Percentiles rank a stretch among this genome's conserved stretches.
These are phyloP conservation scores for Caenorhabditis auriculariae DNA, from an alignment of 2,888 invertebrate species.

Conservation along the genomic window DNA sequence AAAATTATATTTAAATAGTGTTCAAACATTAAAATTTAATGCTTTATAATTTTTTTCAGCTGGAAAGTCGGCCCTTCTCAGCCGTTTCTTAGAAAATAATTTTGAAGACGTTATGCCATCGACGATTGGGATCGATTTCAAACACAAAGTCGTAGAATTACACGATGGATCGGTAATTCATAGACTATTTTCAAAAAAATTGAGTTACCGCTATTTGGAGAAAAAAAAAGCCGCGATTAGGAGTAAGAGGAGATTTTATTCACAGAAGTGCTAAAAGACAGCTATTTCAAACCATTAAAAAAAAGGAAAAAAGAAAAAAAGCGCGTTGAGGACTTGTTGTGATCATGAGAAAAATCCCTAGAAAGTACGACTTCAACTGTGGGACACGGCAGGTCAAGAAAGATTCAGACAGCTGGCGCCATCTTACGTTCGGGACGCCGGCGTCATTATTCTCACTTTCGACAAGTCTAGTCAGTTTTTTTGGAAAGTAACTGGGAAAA, in stretches of 20 bases:
- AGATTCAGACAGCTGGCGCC: constrained; percentile 94
- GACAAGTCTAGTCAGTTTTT: constrained; percentile 90
- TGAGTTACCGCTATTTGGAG: too few species aligned
- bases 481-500: too few species aligned
- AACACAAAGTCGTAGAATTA: constrained; percentile 99
- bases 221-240: too few species aligned
- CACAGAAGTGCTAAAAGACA: too few species aligned
- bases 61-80: constrained; percentile 96
- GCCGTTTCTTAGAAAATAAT: constrained; percentile 99
- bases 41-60: too few species aligned
- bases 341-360: constrained; percentile 69
- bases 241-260: too few species aligned
- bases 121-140: constrained; percentile 98
- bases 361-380: constrained; percentile 90
- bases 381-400: constrained; percentile 93
- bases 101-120: constrained; percentile 99
- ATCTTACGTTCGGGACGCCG: constrained; percentile 96
- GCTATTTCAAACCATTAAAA: too few species aligned
- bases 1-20: too few species aligned
- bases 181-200: too few species aligned
- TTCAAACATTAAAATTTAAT: too few species aligned
- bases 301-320: too few species aligned
- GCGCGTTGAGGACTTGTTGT: not conserved
- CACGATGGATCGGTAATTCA: constrained; percentile 85
- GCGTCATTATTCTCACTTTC: constrained; percentile 97